These are phyloP conservation scores for Drosophila santomea DNA, from an alignment of 1,140 invertebrate genomes.

Conservation along the genomic window DNA sequence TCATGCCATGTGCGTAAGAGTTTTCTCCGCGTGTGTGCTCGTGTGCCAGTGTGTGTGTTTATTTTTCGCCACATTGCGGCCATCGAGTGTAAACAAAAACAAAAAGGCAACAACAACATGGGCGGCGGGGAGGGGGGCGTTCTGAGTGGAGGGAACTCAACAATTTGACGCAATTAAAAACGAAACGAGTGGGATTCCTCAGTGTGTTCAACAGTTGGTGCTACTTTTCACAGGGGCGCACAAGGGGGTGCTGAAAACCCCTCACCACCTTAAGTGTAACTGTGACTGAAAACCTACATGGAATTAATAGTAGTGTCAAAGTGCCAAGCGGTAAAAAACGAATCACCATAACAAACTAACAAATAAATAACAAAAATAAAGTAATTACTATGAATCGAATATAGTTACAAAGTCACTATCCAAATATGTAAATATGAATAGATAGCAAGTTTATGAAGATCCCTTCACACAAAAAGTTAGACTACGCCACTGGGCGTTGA, in stretches of 20 bases:
- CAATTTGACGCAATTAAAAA: slow-evolving; percentile 61
- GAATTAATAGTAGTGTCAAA: no score
- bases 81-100: slow-evolving; percentile 59
- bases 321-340: no score
- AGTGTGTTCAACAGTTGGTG: slow-evolving; percentile 31
- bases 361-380: neutral
- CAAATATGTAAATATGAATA: no score
- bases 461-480: neutral
- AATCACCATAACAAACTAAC: no score
- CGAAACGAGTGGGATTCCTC: slow-evolving; percentile 15
- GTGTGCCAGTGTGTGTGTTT: slow-evolving; percentile 38
- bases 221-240: slow-evolving; percentile 25
- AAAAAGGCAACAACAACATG: slow-evolving; percentile 35
- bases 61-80: slow-evolving; percentile 70
- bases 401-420: no score
- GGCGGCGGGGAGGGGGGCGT: neutral
- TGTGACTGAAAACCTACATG: no score
- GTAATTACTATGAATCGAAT: no score
- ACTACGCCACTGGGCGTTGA: slow-evolving; percentile 4
- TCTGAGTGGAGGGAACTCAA: slow-evolving; percentile 24
- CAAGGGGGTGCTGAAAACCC: neutral
- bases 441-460: neutral
- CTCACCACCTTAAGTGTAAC: neutral
- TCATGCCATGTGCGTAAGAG: slow-evolving; percentile 40
- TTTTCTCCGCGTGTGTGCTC: slow-evolving; percentile 37